Conservation (phyloP, 2,888 invertebrate genomes). For the Agrotis puta region DNA sequence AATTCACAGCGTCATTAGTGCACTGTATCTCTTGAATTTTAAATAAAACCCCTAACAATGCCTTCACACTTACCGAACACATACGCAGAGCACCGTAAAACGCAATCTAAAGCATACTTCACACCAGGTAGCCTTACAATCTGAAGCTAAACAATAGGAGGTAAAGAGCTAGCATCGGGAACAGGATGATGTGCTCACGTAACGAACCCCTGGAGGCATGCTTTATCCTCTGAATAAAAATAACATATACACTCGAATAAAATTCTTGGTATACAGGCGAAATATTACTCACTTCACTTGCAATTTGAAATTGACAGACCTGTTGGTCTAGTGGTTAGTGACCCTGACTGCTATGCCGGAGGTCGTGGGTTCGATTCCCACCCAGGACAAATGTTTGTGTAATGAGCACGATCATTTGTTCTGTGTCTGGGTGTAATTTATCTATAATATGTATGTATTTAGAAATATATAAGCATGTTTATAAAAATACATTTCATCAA, state of each 20-base stretch:
- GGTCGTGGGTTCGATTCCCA: too few species aligned
- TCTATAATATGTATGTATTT: too few species aligned
- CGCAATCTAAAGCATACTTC: constrained; percentile 47
- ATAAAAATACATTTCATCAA: too few species aligned
- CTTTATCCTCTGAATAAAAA: constrained; percentile 80
- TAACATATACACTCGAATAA: constrained; percentile 62
- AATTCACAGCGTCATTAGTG: constrained; percentile 41
- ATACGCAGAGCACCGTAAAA: constrained; percentile 38
- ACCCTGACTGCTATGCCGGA: too few species aligned
- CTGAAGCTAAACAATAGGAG: constrained; percentile 61
- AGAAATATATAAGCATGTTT: too few species aligned
- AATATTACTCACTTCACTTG: neutral
- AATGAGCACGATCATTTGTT: too few species aligned
- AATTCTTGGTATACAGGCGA: neutral
- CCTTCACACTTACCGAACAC: constrained; percentile 26
- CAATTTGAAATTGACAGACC: too few species aligned
- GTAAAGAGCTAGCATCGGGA: constrained; percentile 67
- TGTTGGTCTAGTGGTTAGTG: too few species aligned
- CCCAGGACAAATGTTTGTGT: too few species aligned
- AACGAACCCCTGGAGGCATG: constrained; percentile 83
- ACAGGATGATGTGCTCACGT: constrained; percentile 74
- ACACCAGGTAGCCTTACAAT: constrained; percentile 53
- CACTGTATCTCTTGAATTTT: constrained; percentile 19
- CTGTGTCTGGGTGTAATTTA: too few species aligned
- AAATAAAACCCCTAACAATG: constrained; percentile 37